phyloP scores from a whole-genome alignment of 2,888 invertebrate genomes.

The Hipparchia semele region DNA sequence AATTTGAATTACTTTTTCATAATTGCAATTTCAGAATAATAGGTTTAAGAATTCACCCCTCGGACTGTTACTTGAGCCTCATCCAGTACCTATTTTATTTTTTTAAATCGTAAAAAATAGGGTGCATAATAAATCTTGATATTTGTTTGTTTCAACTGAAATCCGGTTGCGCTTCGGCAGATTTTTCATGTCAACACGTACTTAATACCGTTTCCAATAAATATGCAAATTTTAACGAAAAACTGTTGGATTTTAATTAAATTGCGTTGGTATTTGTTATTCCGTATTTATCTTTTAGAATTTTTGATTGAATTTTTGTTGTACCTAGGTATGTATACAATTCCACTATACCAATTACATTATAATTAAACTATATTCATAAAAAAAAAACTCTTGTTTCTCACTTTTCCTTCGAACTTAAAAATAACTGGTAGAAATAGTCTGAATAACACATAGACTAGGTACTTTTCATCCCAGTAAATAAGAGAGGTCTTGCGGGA shows the following conservation, averaged over 20 bases:
- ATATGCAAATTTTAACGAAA: slow-evolving; percentile 29
- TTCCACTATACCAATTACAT: no score
- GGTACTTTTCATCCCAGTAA: no score
- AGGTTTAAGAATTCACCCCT: slow-evolving; percentile 67
- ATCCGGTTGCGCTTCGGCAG: slow-evolving; percentile 14
- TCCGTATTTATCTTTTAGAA: slow-evolving; percentile 8
- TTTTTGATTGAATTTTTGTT: neutral
- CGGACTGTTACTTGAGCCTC: slow-evolving; percentile 60
- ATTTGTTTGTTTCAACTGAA: slow-evolving; percentile 20
- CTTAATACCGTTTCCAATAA: slow-evolving; percentile 22
- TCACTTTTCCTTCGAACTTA: no score
- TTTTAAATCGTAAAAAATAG: slow-evolving; percentile 69
- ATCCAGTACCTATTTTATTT: slow-evolving; percentile 69
- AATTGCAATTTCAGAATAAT: slow-evolving; percentile 48
- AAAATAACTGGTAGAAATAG: no score
- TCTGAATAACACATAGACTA: no score
- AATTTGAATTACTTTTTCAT: slow-evolving; percentile 40
- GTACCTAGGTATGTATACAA: no score
- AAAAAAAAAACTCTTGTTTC: no score
- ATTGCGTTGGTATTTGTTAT: slow-evolving; percentile 19
- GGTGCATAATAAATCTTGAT: slow-evolving; percentile 49
- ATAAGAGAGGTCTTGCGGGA: no score
- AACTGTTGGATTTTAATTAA: slow-evolving; percentile 23
- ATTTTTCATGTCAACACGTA: slow-evolving; percentile 21
- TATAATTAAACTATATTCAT: no score